phyloP scores from a whole-genome alignment of 2,113 vertebrate genomes.

The Beaufortia kweichowensis region DNA sequence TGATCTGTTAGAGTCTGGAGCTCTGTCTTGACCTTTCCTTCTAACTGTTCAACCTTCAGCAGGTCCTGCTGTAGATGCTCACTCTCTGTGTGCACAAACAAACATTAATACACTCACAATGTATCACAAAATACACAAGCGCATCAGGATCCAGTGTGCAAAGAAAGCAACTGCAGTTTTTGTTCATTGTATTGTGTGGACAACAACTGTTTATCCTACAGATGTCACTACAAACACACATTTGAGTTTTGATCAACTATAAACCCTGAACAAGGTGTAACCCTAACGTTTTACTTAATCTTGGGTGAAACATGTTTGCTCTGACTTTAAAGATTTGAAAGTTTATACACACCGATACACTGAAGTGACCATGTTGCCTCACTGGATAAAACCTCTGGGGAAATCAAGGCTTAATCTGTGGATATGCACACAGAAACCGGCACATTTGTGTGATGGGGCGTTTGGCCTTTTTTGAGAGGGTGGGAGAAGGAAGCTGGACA shows the following conservation, averaged over 20 bases:
- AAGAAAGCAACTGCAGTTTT: neutral
- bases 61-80: constrained; percentile 89
- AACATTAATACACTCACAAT: neutral
- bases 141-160: neutral
- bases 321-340: too few relatives aligned
- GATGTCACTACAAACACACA: neutral
- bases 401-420: too few relatives aligned
- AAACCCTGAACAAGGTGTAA: neutral
- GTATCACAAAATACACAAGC: too few relatives aligned
- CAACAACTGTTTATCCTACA: neutral
- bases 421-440: too few relatives aligned
- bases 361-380: too few relatives aligned
- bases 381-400: too few relatives aligned
- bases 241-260: neutral
- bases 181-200: neutral
- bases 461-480: neutral
- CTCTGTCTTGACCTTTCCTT: constrained; percentile 87
- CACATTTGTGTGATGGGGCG: too few relatives aligned
- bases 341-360: too few relatives aligned
- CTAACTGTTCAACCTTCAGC: constrained; percentile 92
- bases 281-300: too few relatives aligned
- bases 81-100: constrained; percentile 77
- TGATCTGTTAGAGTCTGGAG: constrained; percentile 82
- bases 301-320: too few relatives aligned
- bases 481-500: constrained; percentile 49